Conservation (phyloP, 1,140 invertebrate genomes). For the Araneus ventricosus region DNA sequence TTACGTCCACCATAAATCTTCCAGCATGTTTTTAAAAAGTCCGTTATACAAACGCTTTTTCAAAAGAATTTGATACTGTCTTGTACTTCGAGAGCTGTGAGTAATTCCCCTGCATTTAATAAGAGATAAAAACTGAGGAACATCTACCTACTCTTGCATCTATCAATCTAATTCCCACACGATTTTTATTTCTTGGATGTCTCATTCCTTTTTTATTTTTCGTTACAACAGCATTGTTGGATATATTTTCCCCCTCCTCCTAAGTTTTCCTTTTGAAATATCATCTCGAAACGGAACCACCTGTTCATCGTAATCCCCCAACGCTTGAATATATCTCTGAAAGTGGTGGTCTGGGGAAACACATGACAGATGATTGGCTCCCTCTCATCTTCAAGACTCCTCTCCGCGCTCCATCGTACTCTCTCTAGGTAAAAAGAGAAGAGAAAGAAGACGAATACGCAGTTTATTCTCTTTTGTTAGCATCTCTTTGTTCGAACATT, state of each 20-base stretch:
- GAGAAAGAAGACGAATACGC: constrained; percentile 58
- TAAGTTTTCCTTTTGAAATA: constrained; percentile 73
- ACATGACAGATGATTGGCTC: constrained; percentile 73
- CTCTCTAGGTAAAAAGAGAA: not conserved
- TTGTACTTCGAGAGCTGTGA: constrained; percentile 40
- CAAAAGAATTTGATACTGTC: constrained; percentile 71
- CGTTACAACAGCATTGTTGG: constrained; percentile 65
- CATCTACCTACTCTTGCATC: constrained; percentile 44
- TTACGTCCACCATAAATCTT: constrained; percentile 45
- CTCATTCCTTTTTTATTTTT: constrained; percentile 70
- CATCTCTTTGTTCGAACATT: constrained; percentile 59
- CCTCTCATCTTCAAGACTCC: constrained; percentile 70
- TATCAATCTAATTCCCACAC: constrained; percentile 74
- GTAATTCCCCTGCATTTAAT: constrained; percentile 73
- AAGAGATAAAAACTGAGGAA: constrained; percentile 69
- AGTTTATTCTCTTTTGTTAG: constrained; percentile 70
- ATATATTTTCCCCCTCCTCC: constrained; percentile 15
- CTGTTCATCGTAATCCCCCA: constrained; percentile 73
- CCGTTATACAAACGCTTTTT: constrained; percentile 65
- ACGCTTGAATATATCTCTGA: constrained; percentile 72
- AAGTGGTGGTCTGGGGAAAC: constrained; percentile 75
- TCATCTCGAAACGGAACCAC: constrained; percentile 73
- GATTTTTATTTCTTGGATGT: constrained; percentile 71
- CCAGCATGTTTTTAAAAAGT: constrained; percentile 52
- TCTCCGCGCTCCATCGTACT: constrained; percentile 35